Evolutionary conservation across 2,888 invertebrate species (phyloP).

Genomic region (Hydropsyche betteni): DNA sequence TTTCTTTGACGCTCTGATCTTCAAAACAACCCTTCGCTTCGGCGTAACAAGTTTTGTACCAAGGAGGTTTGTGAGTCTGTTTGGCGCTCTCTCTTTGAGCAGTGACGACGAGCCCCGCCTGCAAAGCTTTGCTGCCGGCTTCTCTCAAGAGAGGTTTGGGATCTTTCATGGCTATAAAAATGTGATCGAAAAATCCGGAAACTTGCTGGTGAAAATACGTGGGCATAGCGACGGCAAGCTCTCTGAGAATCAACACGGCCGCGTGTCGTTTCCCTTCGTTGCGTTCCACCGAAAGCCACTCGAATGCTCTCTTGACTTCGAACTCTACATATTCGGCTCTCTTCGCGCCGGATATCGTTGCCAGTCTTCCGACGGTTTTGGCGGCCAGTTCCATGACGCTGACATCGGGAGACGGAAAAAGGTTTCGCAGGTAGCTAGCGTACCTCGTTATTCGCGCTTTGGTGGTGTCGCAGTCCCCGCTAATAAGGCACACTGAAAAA

Average conservation of each 20-base stretch:
- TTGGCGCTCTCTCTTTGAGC: constrained; percentile 96
- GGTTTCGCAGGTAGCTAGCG: constrained; percentile 89
- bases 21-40: constrained; percentile 77
- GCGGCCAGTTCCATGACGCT: constrained; percentile 96
- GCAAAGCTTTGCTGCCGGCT: constrained; percentile 92
- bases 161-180: constrained; percentile 91
- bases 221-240: constrained; percentile 94
- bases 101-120: constrained; percentile 93
- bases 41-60: constrained; percentile 94
- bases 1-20: constrained; percentile 70
- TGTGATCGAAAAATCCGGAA: constrained; percentile 91
- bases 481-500: constrained; percentile 85
- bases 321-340: constrained; percentile 98
- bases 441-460: constrained; percentile 90
- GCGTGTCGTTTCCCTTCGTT: constrained; percentile 92
- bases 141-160: constrained; percentile 91
- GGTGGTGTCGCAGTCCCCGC: constrained; percentile 92
- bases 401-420: constrained; percentile 89
- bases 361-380: constrained; percentile 92
- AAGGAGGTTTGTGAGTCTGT: constrained; percentile 86
- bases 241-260: constrained; percentile 90
- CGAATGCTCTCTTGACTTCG: constrained; percentile 94
- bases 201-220: constrained; percentile 97
- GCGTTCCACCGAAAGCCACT: constrained; percentile 91
- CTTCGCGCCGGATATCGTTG: constrained; percentile 90